Evolutionary conservation across 2,113 vertebrate species (phyloP), one percentile per base, ranked within the genome.

Genomic region (Cyrtonyx montezumae): DNA sequence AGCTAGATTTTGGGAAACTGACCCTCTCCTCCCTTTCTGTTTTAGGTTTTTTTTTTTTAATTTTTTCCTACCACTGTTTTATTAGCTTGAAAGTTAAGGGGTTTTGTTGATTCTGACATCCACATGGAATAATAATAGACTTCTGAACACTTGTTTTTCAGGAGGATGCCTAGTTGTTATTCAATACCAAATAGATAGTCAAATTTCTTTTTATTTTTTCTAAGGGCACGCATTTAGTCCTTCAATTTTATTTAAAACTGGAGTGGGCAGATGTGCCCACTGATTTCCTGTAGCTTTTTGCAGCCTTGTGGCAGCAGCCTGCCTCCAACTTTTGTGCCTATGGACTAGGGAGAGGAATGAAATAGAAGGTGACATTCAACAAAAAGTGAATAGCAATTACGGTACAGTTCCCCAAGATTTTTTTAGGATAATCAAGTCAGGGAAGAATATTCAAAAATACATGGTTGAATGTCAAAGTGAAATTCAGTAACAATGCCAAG

Each of bases 191-290:
- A 11, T 26, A 88, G 28, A 10, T 26, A 69, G 9, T 3, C 25
- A 83, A 32, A 7, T 71, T 79, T 76, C 11, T 25, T 83, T 69
- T 30, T 49, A 34, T 26, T 74, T 32, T 37, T 32, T 21, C 7
- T 34, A 5, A 67, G 11, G 17, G 3, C 36, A 43, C 13, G 13
- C 7, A 58, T 66, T 11, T 71, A 34, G 15, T 66, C 25, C n/a
- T 48, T 87, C 48, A 56, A 9, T 30, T 76, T 87, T 40, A 53
- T 56, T 62, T 61, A 58, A 68, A 58, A 40, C 23, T 5, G 1
- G 45, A 37, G 9, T 79, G 49, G 36, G 40, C 66, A 65, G 46
- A 13, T 80, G 9, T 65, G 23, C 6, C 0, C 0, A 14, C 17
- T 75, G 48, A 68, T 84, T 51, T 76, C 28, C 63, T 87, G 49